These are phyloP conservation scores for Acipenser transmontanus DNA, from an alignment of 2,797 vertebrate genomes.

Conservation along the genomic window DNA sequence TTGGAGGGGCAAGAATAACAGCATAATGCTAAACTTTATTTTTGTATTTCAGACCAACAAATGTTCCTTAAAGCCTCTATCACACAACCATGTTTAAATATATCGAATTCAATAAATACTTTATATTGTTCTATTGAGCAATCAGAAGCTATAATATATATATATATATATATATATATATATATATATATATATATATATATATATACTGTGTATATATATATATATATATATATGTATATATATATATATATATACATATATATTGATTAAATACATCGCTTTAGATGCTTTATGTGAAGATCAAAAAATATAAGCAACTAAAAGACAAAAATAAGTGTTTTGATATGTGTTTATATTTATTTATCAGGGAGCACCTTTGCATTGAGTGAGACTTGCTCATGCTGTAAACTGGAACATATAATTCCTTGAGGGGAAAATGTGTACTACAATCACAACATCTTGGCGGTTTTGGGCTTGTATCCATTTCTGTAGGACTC, in stretches of 20 bases:
- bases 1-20: no score
- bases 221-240: no score
- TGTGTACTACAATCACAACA: conserved; percentile 35
- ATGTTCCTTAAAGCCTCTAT: no score
- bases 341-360: no score
- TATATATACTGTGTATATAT: no score
- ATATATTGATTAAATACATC: not conserved
- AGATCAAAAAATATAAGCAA: not conserved
- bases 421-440: conserved; percentile 41
- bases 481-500: conserved; percentile 34
- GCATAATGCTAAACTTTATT: no score
- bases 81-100: no score
- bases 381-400: not conserved
- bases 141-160: not conserved
- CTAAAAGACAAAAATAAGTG: no score
- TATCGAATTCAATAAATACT: no score
- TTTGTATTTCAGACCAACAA: no score
- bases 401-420: conserved; percentile 47
- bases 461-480: conserved; percentile 31
- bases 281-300: not conserved
- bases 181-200: not conserved
- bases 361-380: not conserved
- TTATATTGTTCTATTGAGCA: not conserved
- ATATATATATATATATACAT: no score
- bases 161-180: no score